Evolutionary conservation across 2,113 vertebrate species (phyloP).

Genomic region (Regulus satrapa): DNA sequence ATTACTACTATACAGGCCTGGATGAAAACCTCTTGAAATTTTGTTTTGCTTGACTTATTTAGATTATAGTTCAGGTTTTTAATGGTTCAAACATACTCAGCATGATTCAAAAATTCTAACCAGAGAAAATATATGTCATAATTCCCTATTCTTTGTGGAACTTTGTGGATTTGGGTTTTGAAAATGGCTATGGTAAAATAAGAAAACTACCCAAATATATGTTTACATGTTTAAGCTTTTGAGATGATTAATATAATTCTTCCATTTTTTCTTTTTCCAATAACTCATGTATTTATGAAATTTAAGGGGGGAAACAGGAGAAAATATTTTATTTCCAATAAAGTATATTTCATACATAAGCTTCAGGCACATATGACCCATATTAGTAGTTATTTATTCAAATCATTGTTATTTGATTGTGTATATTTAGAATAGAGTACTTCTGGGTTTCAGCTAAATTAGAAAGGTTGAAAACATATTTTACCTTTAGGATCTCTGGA

Average conservation of each 20-base stretch:
- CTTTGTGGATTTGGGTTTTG: not conserved
- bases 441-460: not conserved
- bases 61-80: not conserved
- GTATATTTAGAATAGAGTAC: not conserved
- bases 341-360: not conserved
- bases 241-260: not conserved
- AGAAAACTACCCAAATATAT: not conserved
- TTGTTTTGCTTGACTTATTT: not conserved
- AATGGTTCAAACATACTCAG: not conserved
- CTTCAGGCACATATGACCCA: not conserved
- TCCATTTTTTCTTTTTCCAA: not conserved
- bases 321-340: not conserved
- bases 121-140: not conserved
- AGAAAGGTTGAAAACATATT: not conserved
- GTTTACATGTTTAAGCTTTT: not conserved
- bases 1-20: not conserved
- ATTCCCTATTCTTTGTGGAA: not conserved
- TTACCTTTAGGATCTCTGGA: not conserved
- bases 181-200: not conserved
- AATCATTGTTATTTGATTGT: not conserved
- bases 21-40: rapidly evolving
- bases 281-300: not conserved
- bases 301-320: not conserved
- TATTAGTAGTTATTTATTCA: not conserved
- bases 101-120: not conserved